These are phyloP conservation scores for Poliocrania exsul DNA, from an alignment of 2,797 vertebrate species.

Conservation along the genomic window DNA sequence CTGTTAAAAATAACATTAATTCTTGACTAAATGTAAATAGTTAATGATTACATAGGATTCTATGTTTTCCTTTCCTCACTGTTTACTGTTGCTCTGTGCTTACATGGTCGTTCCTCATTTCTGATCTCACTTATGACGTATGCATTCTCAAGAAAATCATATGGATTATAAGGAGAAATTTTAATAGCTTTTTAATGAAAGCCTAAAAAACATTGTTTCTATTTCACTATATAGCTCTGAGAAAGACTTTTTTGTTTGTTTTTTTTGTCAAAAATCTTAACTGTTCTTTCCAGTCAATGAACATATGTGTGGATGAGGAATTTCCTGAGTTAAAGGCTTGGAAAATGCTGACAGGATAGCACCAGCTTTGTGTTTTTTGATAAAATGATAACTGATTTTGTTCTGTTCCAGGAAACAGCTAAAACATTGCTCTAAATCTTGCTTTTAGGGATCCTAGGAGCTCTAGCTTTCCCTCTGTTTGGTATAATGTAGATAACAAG, in stretches of 20 bases:
- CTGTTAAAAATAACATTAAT: not conserved
- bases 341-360: slow-evolving; percentile 27
- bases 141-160: not conserved
- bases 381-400: not conserved
- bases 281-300: slow-evolving; percentile 17
- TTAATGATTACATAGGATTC: not conserved
- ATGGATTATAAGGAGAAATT: not conserved
- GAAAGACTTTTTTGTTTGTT: not conserved
- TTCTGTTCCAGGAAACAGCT: not conserved
- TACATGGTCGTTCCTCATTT: not conserved
- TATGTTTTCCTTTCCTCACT: not conserved
- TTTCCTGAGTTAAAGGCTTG: slow-evolving; percentile 28
- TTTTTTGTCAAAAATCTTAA: not conserved
- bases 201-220: not conserved
- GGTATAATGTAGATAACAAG: not conserved
- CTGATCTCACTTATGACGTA: not conserved
- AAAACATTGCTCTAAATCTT: not conserved
- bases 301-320: not conserved
- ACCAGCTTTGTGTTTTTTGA: slow-evolving; percentile 4
- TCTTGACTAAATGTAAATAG: not conserved
- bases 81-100: not conserved
- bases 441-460: not conserved
- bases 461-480: not conserved
- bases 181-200: not conserved
- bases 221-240: not conserved